These are phyloP conservation scores for Thryonomys swinderianus DNA, from an alignment of 2,113 vertebrate genomes.

Conservation along the genomic window DNA sequence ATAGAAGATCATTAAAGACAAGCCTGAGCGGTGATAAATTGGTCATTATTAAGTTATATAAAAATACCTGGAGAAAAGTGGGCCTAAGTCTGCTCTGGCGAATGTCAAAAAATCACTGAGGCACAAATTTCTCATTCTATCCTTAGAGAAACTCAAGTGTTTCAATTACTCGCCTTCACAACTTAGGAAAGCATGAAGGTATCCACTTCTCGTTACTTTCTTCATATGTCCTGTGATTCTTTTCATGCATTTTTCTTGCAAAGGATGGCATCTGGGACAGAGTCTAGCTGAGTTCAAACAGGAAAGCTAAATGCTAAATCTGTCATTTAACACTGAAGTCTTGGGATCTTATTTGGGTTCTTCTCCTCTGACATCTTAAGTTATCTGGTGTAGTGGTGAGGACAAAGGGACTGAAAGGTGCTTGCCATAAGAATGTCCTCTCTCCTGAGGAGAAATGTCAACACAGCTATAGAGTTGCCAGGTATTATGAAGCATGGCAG, in stretches of 20 bases:
- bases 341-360: background rate
- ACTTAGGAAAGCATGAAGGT: background rate
- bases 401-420: background rate
- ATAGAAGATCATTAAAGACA: background rate
- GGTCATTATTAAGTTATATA: background rate
- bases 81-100: background rate
- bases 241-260: background rate
- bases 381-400: background rate
- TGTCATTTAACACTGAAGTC: background rate
- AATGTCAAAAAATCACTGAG: conserved; percentile 27
- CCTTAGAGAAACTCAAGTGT: background rate
- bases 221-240: background rate
- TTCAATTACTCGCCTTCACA: background rate
- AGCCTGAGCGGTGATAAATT: background rate
- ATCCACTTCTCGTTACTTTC: background rate
- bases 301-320: background rate
- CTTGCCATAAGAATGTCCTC: background rate
- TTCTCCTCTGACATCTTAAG: background rate
- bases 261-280: background rate
- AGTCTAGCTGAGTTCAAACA: background rate
- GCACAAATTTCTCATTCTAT: background rate
- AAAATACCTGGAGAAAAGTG: conserved; percentile 22
- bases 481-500: background rate
- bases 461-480: background rate
- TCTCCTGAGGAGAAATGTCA: background rate